Base-by-base conservation (phyloP, 2,888 invertebrate genomes). In the Craniophora ligustri region DNA sequence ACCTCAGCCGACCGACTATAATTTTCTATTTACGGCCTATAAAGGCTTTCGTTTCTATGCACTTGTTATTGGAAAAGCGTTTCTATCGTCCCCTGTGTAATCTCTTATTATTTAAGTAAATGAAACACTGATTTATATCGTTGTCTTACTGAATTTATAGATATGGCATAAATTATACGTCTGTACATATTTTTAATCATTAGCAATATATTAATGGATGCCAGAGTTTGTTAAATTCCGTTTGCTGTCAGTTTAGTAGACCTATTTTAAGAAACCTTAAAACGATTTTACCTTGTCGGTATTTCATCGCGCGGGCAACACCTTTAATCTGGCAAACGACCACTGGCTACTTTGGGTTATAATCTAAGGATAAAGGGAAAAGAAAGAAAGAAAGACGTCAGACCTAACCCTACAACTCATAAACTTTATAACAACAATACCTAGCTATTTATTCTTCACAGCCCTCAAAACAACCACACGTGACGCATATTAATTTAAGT, bases 21-120 rank as follows among this genome's bases (percentile, higher is more conserved):
- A 88, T 85, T 86, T 85, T 84, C 83, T 83, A 85, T 88, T 89
- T 88, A 89, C 84, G 87, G 79, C 72, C 87, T 78, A 86, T 88
- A 87, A 88, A 87, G 79, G 83, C 84, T 84, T 84, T 86, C 85
- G 86, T 87, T 84, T 81, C 84, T 79, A 76, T 82, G 76, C 83
- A 80, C 83, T 85, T 82, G 81, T 85, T 86, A 87, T 88, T 82
- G 86, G 85, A 84, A 86, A 85, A 64, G 77, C 75, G 80, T 76
- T 76, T 69, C 64, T 66, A 45, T 48, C 31, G 50, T 75, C 75
- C 71, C 74, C 49, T 18, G 71, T 62, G 76, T 72, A 78, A 80
- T 79, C 75, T 75, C 58, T 56, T 32, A 57, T 63, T 76, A 72
- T 78, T 77, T 74, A 72, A 72, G 76, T 73, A 75, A 77, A 77